phyloP scores from a whole-genome alignment of 2,797 vertebrate genomes.

The Syndactyla subalaris region DNA sequence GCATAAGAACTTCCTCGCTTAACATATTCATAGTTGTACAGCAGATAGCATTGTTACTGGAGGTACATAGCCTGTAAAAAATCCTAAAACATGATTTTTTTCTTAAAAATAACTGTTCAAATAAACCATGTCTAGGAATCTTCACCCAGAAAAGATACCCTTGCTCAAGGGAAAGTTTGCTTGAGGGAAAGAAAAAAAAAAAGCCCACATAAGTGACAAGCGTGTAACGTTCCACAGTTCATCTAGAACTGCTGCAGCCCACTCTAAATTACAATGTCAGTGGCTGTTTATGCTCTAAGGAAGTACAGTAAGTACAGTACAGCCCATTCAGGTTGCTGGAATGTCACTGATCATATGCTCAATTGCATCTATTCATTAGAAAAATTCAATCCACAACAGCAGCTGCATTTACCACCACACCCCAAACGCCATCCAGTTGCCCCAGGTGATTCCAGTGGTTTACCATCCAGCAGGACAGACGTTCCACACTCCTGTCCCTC shows the following conservation, averaged over 20 bases:
- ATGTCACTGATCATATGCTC: conserved; percentile 57
- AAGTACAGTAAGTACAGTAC: conserved; percentile 60
- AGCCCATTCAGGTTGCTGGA: conserved; percentile 61
- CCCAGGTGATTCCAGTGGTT: conserved; percentile 54
- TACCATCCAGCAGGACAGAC: background rate
- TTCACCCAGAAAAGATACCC: background rate
- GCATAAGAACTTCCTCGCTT: background rate
- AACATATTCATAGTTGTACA: background rate
- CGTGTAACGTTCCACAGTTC: background rate
- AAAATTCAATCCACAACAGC: conserved; percentile 43
- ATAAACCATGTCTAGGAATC: background rate
- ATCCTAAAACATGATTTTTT: background rate
- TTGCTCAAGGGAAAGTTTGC: background rate
- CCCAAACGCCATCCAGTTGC: background rate
- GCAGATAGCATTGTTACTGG: background rate
- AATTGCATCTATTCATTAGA: conserved; percentile 66
- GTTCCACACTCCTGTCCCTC: background rate
- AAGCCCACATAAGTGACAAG: background rate
- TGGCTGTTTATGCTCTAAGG: conserved; percentile 4
- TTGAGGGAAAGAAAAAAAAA: background rate
- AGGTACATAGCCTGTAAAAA: background rate
- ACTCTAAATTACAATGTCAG: conserved; percentile 17
- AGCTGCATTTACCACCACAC: conserved; percentile 44
- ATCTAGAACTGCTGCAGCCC: background rate
- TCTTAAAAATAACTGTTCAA: background rate